These are phyloP conservation scores for Halcyon malimbica DNA, from an alignment of 2,113 vertebrate genomes.

Conservation along the genomic window DNA sequence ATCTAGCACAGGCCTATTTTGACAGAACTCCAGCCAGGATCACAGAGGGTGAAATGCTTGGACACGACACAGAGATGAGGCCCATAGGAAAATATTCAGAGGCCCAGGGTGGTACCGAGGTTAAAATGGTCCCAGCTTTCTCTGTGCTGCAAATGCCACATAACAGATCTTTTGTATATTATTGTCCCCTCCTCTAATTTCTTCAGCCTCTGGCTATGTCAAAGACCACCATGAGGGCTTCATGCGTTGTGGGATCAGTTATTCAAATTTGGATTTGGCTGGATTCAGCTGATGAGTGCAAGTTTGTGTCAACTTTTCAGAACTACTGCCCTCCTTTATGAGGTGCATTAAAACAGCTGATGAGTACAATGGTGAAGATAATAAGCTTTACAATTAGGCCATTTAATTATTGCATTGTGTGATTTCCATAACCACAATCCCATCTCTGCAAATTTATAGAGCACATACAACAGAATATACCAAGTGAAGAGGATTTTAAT, in stretches of 20 bases:
- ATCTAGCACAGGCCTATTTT: background rate
- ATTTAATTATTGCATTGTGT: slow-evolving; percentile 24
- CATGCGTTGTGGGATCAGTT: background rate
- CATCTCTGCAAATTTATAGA: slow-evolving; percentile 11
- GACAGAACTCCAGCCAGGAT: background rate
- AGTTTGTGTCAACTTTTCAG: slow-evolving; percentile 23
- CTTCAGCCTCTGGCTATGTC: background rate
- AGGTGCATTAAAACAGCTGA: background rate
- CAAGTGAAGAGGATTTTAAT: background rate
- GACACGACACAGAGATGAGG: background rate
- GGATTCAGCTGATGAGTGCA: background rate
- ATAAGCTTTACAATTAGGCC: slow-evolving; percentile 36
- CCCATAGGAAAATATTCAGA: background rate
- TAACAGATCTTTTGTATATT: background rate
- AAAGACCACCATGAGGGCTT: background rate
- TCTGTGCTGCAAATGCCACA: background rate
- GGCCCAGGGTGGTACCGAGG: background rate
- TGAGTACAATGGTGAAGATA: background rate
- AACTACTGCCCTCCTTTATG: background rate
- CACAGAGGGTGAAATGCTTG: background rate
- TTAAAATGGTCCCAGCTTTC: background rate
- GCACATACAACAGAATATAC: background rate
- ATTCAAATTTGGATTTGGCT: background rate
- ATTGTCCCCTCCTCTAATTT: background rate
- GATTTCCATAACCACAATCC: background rate